phyloP scores from a whole-genome alignment of 2,888 invertebrate species.

The Tetrapedia diversipes region DNA sequence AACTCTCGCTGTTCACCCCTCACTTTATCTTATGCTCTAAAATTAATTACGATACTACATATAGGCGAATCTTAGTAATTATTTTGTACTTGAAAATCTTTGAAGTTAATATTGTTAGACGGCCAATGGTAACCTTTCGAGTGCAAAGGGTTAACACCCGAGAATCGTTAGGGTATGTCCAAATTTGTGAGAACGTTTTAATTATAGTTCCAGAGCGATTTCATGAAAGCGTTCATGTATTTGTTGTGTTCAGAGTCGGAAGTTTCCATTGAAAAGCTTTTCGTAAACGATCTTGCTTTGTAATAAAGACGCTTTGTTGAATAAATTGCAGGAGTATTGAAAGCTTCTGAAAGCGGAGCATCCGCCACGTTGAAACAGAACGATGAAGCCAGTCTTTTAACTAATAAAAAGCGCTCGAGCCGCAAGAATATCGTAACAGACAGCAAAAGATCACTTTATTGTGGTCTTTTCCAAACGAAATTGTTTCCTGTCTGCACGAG shows the following conservation, averaged over 20 bases:
- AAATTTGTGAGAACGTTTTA: too few relatives aligned
- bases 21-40: too few relatives aligned
- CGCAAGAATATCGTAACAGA: neutral
- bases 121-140: too few relatives aligned
- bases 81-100: too few relatives aligned
- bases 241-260: neutral
- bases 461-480: neutral
- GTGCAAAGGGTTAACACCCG: too few relatives aligned
- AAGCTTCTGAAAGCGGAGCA: neutral
- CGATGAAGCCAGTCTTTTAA: neutral
- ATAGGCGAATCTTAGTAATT: too few relatives aligned
- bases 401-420: conserved; percentile 4
- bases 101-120: too few relatives aligned
- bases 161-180: too few relatives aligned
- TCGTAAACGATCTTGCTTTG: neutral
- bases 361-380: neutral
- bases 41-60: too few relatives aligned
- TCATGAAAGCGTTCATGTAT: neutral
- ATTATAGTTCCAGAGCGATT: too few relatives aligned
- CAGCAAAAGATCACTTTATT: neutral
- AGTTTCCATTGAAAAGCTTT: neutral
- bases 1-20: too few relatives aligned
- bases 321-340: conserved; percentile 1
- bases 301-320: neutral
- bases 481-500: neutral